Conservation (phyloP, 2,888 invertebrate genomes). For the Zootermopsis nevadensis region DNA sequence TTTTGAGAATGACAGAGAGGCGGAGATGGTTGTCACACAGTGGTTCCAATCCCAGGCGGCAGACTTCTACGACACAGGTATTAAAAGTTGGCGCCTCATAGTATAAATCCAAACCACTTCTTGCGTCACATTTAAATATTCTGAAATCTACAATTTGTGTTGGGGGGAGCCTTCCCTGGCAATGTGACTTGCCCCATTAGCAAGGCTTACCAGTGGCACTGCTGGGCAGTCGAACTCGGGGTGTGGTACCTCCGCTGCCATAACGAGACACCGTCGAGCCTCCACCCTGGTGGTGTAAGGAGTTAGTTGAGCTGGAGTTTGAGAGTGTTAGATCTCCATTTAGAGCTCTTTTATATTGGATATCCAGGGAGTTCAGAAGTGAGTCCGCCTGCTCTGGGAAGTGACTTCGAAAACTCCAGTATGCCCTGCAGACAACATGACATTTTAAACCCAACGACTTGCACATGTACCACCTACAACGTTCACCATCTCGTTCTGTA, state of each 20-base stretch:
- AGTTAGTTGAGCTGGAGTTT: slow-evolving; percentile 57
- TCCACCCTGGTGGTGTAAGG: slow-evolving; percentile 54
- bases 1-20: too few species aligned
- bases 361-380: slow-evolving; percentile 85
- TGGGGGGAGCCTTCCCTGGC: too few species aligned
- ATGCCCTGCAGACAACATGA: slow-evolving; percentile 73
- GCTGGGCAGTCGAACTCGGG: slow-evolving; percentile 58
- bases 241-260: slow-evolving; percentile 39
- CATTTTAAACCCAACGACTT: too few species aligned
- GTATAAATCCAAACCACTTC: background rate
- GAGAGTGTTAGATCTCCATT: slow-evolving; percentile 65
- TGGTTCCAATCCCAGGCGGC: too few species aligned
- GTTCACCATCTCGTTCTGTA: too few species aligned
- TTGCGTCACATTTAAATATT: too few species aligned
- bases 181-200: background rate
- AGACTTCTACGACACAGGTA: too few species aligned
- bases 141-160: too few species aligned
- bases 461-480: too few species aligned
- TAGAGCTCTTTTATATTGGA: slow-evolving; percentile 76
- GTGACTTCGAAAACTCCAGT: slow-evolving; percentile 87
- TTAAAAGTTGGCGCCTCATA: too few species aligned
- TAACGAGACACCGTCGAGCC: slow-evolving; percentile 45
- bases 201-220: slow-evolving; percentile 64
- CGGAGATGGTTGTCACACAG: too few species aligned
- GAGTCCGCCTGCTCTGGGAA: slow-evolving; percentile 92